Evolutionary conservation across 1,140 invertebrate genomes (phyloP).

Genomic region (Thaumatotibia leucotreta): DNA sequence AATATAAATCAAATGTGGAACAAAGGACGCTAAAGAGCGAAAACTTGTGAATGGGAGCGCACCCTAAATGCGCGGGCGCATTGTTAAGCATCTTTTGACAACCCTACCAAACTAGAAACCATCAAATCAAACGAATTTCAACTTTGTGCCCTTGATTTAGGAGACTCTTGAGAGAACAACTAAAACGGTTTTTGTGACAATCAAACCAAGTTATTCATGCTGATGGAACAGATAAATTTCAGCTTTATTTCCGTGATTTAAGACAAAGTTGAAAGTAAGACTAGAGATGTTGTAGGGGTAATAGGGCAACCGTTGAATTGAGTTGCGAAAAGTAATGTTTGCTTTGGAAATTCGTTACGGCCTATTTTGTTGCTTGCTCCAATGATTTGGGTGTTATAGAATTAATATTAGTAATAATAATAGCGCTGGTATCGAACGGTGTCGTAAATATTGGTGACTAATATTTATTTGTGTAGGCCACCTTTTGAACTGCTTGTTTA

Average conservation of each 20-base stretch:
- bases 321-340: constrained; percentile 67
- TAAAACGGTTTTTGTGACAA: constrained; percentile 25
- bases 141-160: constrained; percentile 25
- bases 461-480: constrained; percentile 37
- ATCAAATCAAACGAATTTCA: constrained; percentile 18
- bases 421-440: constrained; percentile 3
- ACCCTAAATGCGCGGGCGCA: constrained; percentile 48
- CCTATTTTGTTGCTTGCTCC: constrained; percentile 56
- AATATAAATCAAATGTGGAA: constrained; percentile 75
- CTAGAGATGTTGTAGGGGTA: constrained; percentile 12
- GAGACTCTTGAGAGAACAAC: neutral
- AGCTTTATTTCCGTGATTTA: constrained; percentile 24
- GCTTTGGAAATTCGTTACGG: constrained; percentile 73
- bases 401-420: constrained; percentile 26
- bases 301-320: constrained; percentile 59
- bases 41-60: constrained; percentile 68
- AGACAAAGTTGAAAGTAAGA: neutral
- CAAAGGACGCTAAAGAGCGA: constrained; percentile 72
- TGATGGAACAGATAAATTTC: constrained; percentile 15
- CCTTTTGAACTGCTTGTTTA: no score
- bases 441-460: constrained; percentile 26
- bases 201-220: neutral
- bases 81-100: constrained; percentile 42
- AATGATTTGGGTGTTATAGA: constrained; percentile 41
- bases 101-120: constrained; percentile 1